These are phyloP conservation scores for Micromesistius poutassou DNA, from an alignment of 2,797 vertebrate genomes.

Conservation along the genomic window DNA sequence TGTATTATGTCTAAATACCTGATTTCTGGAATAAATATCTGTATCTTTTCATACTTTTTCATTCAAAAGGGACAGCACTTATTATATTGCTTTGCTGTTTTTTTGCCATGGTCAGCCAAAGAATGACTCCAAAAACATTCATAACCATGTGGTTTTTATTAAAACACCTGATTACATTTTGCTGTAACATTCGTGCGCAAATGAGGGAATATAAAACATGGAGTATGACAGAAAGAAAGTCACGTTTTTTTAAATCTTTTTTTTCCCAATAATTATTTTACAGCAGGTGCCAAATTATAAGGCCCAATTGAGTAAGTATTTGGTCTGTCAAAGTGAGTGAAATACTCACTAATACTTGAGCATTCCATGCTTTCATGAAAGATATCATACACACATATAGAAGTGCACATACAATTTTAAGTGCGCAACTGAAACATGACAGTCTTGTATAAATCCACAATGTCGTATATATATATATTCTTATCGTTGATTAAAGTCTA, in stretches of 20 bases:
- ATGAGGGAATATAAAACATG: constrained; percentile 37
- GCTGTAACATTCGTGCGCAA: constrained; percentile 46
- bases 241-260: constrained; percentile 10
- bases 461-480: constrained; percentile 35
- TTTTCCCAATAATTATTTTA: constrained; percentile 9
- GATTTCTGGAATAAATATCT: background rate
- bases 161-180: constrained; percentile 56
- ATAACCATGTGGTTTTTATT: constrained; percentile 63
- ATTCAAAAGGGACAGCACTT: background rate
- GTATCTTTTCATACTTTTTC: background rate
- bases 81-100: background rate
- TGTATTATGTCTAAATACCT: background rate
- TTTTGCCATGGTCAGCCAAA: background rate
- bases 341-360: constrained; percentile 13
- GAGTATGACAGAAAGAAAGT: constrained; percentile 19
- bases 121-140: constrained; percentile 3
- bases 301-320: constrained; percentile 15
- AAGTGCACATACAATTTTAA: constrained; percentile 13
- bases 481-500: constrained; percentile 38
- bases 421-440: constrained; percentile 31
- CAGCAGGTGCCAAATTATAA: constrained; percentile 39
- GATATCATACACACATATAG: constrained; percentile 23
- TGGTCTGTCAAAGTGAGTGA: constrained; percentile 18
- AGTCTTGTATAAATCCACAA: constrained; percentile 15
- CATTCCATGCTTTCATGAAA: constrained; percentile 17